Base-by-base conservation (phyloP, 1,140 invertebrate genomes). In the Dendroctonus valens region DNA sequence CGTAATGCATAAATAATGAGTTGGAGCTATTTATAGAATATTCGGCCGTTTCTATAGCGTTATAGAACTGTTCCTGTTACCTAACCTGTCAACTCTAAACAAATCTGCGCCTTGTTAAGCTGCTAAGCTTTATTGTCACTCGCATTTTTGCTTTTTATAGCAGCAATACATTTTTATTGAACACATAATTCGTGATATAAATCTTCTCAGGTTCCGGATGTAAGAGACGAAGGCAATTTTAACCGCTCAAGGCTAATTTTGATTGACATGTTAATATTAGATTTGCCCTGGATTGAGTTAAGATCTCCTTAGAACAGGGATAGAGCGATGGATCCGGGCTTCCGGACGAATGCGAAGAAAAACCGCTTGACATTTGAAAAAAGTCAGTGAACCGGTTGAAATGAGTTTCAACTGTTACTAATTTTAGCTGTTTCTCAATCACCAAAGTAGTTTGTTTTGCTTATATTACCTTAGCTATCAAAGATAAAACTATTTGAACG, bases 11-110 rank as follows among this genome's bases (percentile, higher is more conserved):
- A 70, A 65, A 69, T 69, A 69, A 71, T 70, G 67, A 68, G 51
- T 69, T 62, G 50, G 14, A 15, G 61, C 72, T 73, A 73, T 73
- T 73, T 71, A 68, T 73, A 71, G 72, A 67, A 65, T 68, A 68
- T 71, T 71, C 65, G 64, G 67, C 60, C 63, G 59, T 64, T 49
- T 68, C 54, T 62, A 58, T 62, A 63, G 48, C 52, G 14, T 68
- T 71, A 59, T 51, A 64, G 48, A 44, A 48, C 50, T 67, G 55
- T 57, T 67, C 55, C 65, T 68, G 62, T 70, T 70, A 69, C 61
- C 52, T 59, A 69, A 69, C 67, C 48, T 65, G 42, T 60, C 55
- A 59, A 46, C 48, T 53, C 7, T 41, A 41, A 9, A 44, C 51
- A 42, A 44, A 65, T 65, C 54, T 40, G 7, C 39, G 15, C 42